Conservation (phyloP, 2,888 invertebrate species). For the Scotopteryx bipunctaria region DNA sequence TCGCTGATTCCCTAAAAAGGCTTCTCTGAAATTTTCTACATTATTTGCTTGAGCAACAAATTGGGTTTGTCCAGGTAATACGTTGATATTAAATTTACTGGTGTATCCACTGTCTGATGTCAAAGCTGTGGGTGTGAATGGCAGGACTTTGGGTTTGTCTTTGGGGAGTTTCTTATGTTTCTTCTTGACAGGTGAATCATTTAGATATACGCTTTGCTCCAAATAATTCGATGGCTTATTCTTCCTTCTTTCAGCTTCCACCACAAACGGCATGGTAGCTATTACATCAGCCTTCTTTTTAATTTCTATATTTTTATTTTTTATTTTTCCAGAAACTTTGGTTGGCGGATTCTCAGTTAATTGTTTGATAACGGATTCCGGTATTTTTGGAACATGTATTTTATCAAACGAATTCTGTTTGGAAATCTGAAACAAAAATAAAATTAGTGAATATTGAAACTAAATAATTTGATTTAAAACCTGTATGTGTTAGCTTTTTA, state of each 20-base stretch:
- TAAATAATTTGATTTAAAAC: not conserved
- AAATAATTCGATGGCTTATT: constrained; percentile 72
- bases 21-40: constrained; percentile 60
- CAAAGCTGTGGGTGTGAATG: constrained; percentile 66
- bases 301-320: constrained; percentile 6
- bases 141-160: constrained; percentile 65
- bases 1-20: constrained; percentile 58
- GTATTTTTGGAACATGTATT: constrained; percentile 61
- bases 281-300: constrained; percentile 39
- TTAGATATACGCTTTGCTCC: constrained; percentile 72
- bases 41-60: constrained; percentile 62
- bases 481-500: constrained; percentile 35
- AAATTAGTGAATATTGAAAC: not conserved
- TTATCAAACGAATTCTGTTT: constrained; percentile 60
- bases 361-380: constrained; percentile 56
- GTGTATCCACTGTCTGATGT: constrained; percentile 70
- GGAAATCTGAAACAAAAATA: constrained; percentile 47
- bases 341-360: constrained; percentile 57
- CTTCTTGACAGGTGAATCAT: constrained; percentile 47
- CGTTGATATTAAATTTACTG: constrained; percentile 68
- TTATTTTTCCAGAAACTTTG: constrained; percentile 8
- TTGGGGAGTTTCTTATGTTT: constrained; percentile 46
- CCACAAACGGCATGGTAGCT: constrained; percentile 65
- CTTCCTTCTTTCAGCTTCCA: constrained; percentile 54
- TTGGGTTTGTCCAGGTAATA: constrained; percentile 58